Conservation (phyloP, 1,140 invertebrate genomes). For the Macrotrachela quadricornifera region DNA sequence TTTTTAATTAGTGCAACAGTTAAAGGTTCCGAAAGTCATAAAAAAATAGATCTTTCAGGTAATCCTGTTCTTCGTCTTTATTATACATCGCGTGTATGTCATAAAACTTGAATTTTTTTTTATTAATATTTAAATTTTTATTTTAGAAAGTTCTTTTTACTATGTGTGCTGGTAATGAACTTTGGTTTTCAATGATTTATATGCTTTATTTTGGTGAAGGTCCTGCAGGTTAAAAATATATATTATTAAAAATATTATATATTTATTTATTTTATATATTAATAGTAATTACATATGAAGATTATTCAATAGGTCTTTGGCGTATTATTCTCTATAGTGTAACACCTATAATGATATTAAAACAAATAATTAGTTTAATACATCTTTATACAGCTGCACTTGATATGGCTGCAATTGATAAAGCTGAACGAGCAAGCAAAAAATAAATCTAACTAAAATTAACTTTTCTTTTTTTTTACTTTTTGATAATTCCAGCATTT, state of each 20-base stretch:
- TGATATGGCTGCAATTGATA: conserved; percentile 24
- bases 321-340: background rate
- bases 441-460: too few species aligned
- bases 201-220: conserved; percentile 68
- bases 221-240: conserved; percentile 44
- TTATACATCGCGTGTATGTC: conserved; percentile 53
- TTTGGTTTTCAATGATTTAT: conserved; percentile 77
- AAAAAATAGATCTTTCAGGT: conserved; percentile 64
- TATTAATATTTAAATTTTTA: background rate
- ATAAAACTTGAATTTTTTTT: background rate
- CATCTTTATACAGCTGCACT: conserved; percentile 55
- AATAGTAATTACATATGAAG: background rate
- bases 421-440: conserved; percentile 12
- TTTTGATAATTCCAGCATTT: too few species aligned
- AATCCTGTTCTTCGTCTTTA: conserved; percentile 75
- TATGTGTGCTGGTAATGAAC: conserved; percentile 88
- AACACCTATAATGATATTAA: conserved; percentile 59
- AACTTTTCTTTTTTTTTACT: too few species aligned
- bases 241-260: too few species aligned
- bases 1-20: conserved; percentile 37
- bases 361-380: conserved; percentile 59
- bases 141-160: conserved; percentile 52
- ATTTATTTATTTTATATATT: background rate
- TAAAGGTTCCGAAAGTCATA: conserved; percentile 74
- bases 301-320: background rate